Evolutionary conservation across 2,113 vertebrate genomes (phyloP).

Genomic region (Porphyrio hochstetteri): DNA sequence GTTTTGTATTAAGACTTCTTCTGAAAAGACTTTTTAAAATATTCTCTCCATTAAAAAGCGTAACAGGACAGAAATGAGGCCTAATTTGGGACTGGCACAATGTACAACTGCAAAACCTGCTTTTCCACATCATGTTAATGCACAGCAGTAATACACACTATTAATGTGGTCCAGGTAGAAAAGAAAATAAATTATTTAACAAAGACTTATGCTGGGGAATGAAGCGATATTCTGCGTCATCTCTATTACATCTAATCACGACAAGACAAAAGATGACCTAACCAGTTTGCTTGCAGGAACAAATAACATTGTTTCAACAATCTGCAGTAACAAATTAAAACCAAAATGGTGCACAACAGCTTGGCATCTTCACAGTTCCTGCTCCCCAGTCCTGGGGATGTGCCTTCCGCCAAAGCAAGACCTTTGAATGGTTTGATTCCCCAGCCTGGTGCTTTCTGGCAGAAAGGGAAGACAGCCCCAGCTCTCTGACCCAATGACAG

Average conservation of each 20-base stretch:
- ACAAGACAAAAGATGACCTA: background rate
- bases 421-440: background rate
- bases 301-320: background rate
- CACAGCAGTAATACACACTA: background rate
- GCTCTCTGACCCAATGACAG: background rate
- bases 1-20: background rate
- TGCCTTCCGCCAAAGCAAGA: background rate
- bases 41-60: background rate
- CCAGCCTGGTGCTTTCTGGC: background rate
- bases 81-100: background rate
- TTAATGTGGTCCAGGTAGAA: background rate
- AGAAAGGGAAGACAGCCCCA: background rate
- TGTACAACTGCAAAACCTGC: conserved; percentile 5
- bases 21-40: background rate
- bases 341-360: background rate
- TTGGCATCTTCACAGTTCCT: background rate
- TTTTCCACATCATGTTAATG: conserved; percentile 12
- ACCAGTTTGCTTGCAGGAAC: background rate
- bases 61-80: background rate
- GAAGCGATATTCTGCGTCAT: background rate
- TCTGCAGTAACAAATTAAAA: background rate
- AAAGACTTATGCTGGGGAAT: background rate
- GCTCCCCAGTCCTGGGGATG: background rate
- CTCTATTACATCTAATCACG: background rate
- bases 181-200: conserved; percentile 31